Evolutionary conservation across 2,888 invertebrate species (phyloP), one percentile per base, ranked within the genome.

Genomic region (Aleiodes leptofemur): DNA sequence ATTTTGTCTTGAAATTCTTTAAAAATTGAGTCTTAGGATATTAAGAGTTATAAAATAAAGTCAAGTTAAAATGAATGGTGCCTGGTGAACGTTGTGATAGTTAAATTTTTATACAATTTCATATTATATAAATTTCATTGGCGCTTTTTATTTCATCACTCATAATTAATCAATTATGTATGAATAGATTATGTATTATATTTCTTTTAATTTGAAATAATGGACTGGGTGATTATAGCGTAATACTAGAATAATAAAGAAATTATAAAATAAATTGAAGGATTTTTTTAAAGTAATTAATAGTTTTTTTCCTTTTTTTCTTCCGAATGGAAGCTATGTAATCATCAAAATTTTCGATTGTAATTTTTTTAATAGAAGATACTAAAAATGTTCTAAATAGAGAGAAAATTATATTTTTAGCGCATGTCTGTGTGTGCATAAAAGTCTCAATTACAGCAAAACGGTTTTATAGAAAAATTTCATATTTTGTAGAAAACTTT

Each of bases 21-120:
- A 0, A 8, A 38, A 38, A 38, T 16, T 16, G 38, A 43, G 43
- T 43, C 38, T 16, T 61, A 61, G 61, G 61, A 61, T 61, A 57
- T 57, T 57, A 61, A 13, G 43, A 43, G 11, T 11, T 66, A 74
- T 69, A 69, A 76, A 69, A 76, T 16, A 66, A 66, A 76, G 71
- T 66, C 72, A 72, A 76, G 69, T 23, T 77, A 61, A 69, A 82
- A 82, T 80, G 79, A 77, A 82, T 81, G 83, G 84, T 85, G 84
- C 83, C 83, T 83, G 81, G 81, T 83, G 16, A 81, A 74, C 59
- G 71, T 77, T 79, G 78, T 77, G 77, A 79, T 78, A 79, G 75
- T 50, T 53, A 72, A 70, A 61, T 70, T 78, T 73, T 74, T 77
- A 71, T 76, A 59, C 53, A 75, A 72, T 79, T 64, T 51, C 57